These are phyloP conservation scores for Rugalucina vietnamica DNA, from an alignment of 2,888 invertebrate genomes.

Conservation along the genomic window DNA sequence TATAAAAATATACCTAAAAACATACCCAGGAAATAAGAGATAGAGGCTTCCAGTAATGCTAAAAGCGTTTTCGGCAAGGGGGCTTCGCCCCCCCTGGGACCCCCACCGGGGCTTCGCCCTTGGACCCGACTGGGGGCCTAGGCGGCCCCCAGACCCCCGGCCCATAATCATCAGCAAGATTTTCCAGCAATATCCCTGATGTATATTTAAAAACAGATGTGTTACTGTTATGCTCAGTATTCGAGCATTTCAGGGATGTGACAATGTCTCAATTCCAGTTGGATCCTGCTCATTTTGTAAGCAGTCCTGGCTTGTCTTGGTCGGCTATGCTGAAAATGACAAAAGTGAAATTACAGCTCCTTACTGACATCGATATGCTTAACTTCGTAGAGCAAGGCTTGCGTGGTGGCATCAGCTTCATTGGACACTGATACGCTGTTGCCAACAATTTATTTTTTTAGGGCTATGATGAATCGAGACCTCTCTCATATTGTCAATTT, in stretches of 20 bases:
- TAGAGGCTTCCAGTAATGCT: too few relatives aligned
- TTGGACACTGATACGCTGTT: too few relatives aligned
- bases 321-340: constrained; percentile 60
- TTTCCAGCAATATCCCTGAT: background rate
- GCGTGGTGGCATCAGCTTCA: constrained; percentile 59
- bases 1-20: too few relatives aligned
- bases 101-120: background rate
- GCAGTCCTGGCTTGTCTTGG: constrained; percentile 71
- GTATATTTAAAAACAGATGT: background rate
- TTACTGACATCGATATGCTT: constrained; percentile 73
- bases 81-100: background rate
- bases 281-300: constrained; percentile 73
- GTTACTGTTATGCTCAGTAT: constrained; percentile 73
- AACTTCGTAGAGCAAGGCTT: constrained; percentile 64
- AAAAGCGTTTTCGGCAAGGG: too few relatives aligned
- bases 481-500: too few relatives aligned
- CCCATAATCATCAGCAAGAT: background rate
- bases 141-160: background rate
- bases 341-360: constrained; percentile 67
- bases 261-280: constrained; percentile 66
- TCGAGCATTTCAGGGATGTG: constrained; percentile 74
- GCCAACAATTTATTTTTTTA: too few relatives aligned
- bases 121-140: too few relatives aligned
- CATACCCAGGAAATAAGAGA: too few relatives aligned
- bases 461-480: too few relatives aligned